Evolutionary conservation across 2,113 vertebrate genomes (phyloP).

Genomic region (Edolisoma coerulescens): DNA sequence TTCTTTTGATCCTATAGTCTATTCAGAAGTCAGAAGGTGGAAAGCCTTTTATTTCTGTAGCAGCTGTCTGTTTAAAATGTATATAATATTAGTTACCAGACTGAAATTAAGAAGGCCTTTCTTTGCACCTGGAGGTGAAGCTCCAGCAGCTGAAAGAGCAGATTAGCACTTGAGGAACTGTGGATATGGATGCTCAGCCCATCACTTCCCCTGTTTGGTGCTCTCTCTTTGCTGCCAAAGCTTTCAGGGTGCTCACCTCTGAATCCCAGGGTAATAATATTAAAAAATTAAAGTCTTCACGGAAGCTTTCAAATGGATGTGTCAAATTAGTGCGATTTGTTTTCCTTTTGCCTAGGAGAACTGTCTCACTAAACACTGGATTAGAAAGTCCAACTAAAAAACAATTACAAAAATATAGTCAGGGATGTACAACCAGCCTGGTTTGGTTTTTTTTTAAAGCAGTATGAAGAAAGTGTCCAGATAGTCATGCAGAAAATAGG

Average conservation of each 20-base stretch:
- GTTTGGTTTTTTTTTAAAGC: not conserved
- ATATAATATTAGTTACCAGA: not conserved
- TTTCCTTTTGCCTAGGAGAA: not conserved
- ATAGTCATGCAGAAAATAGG: not conserved
- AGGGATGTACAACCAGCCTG: rapidly evolving
- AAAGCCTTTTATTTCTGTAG: not conserved
- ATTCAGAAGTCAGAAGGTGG: not conserved
- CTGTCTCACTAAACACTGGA: not conserved
- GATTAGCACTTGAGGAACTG: not conserved
- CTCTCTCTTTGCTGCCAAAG: not conserved
- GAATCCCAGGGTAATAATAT: not conserved
- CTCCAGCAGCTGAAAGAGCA: not conserved
- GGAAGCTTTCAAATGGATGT: not conserved
- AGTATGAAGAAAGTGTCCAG: not conserved
- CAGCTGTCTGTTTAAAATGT: not conserved
- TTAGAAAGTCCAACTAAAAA: not conserved
- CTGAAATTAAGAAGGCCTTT: not conserved
- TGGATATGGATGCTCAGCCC: not conserved
- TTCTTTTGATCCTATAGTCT: not conserved
- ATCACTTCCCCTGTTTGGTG: not conserved
- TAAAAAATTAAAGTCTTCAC: not conserved
- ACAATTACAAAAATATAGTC: not conserved
- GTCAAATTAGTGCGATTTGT: not conserved
- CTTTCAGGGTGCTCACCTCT: not conserved
- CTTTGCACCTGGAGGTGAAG: not conserved